phyloP scores from a whole-genome alignment of 2,888 invertebrate genomes.

The Chaetogeoica ovagalla region DNA sequence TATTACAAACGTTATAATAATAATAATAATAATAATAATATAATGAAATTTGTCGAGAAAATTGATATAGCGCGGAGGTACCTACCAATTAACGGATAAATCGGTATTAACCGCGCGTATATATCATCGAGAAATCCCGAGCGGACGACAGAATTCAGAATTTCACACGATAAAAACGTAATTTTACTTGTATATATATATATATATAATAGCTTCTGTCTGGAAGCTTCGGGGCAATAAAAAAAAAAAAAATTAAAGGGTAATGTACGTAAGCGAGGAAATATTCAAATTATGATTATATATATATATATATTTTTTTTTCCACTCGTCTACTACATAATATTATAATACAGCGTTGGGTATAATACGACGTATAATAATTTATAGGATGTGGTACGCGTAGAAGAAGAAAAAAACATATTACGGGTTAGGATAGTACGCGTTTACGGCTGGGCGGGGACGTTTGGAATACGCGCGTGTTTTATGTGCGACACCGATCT shows the following conservation, averaged over 20 bases:
- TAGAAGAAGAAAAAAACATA: conserved; percentile 1
- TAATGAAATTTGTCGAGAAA: conserved; percentile 19
- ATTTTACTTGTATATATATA: too few species aligned
- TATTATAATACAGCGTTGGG: neutral
- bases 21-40: too few species aligned
- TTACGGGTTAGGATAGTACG: too few species aligned
- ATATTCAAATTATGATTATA: conserved; percentile 34
- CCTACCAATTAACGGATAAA: conserved; percentile 4
- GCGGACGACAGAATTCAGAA: neutral
- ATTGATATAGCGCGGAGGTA: neutral
- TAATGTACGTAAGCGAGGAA: neutral
- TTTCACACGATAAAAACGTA: conserved; percentile 47
- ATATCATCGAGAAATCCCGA: conserved; percentile 1
- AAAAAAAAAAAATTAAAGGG: neutral
- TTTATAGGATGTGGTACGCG: conserved; percentile 24
- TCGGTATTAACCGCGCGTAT: neutral
- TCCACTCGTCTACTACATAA: conserved; percentile 1
- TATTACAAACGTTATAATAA: too few species aligned
- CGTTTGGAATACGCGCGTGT: conserved; percentile 42
- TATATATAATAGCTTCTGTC: conserved; percentile 33
- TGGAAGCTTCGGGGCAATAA: conserved; percentile 27
- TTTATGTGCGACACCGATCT: conserved; percentile 51
- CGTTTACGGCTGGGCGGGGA: neutral
- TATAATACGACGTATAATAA: conserved; percentile 38
- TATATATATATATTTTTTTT: neutral